A percentile compares a stretch with the other conserved stretches of the same genome.
These are phyloP conservation scores for Nephila pilipes DNA, from an alignment of 1,140 invertebrate genomes.

Conservation along the genomic window DNA sequence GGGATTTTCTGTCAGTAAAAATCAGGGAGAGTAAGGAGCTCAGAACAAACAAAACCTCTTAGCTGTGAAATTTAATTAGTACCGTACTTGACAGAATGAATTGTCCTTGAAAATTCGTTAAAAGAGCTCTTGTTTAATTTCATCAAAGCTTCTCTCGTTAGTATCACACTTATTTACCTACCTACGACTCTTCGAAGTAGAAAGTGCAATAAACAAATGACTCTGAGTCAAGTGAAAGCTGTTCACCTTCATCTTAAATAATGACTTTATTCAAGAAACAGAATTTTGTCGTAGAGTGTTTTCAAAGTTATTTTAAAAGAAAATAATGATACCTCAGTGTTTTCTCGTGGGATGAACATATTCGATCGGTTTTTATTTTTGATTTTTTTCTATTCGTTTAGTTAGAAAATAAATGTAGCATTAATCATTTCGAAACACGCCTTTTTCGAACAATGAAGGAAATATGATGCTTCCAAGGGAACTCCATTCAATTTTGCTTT, in stretches of 20 bases:
- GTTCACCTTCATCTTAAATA: not conserved
- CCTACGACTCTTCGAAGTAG: not conserved
- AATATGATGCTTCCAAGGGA: too few relatives aligned
- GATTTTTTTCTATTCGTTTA: not conserved
- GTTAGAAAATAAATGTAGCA: not conserved
- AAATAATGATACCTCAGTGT: not conserved
- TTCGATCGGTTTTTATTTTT: not conserved
- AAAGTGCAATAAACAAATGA: constrained; percentile 20
- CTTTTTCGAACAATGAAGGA: too few relatives aligned
- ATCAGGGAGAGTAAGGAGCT: constrained; percentile 18
- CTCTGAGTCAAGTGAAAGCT: not conserved
- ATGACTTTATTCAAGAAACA: not conserved
- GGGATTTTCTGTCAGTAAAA: constrained; percentile 31
- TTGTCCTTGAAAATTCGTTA: constrained; percentile 43
- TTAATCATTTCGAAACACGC: not conserved
- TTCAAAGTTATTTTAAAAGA: not conserved
- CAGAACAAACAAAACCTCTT: constrained; percentile 50
- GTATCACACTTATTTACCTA: constrained; percentile 16
- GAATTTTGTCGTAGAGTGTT: not conserved
- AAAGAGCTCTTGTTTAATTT: constrained; percentile 49
- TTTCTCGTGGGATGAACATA: not conserved
- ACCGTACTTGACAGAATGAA: constrained; percentile 34
- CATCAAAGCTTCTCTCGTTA: constrained; percentile 23
- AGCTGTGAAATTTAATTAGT: constrained; percentile 46
- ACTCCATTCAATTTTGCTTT: too few relatives aligned